Base-by-base conservation (phyloP, 2,797 vertebrate species). In the Pseudocheirus occidentalis region DNA sequence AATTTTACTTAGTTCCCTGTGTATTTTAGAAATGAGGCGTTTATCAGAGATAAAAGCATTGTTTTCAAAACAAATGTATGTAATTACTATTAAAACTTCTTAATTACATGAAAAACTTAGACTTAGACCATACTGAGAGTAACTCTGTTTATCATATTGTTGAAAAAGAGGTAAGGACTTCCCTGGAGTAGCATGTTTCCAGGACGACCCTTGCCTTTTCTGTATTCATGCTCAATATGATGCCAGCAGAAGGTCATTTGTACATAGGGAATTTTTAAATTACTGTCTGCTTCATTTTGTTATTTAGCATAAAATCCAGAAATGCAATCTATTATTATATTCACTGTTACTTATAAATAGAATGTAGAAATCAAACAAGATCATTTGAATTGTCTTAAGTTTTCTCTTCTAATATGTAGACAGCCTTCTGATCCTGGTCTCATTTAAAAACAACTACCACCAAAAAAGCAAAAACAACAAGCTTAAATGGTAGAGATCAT, bases 181-280 rank as follows among this genome's bases (percentile, higher is more conserved):
- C 56, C 54, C 34, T 94, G 50, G 46, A 94, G 0, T 95, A 56
- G 4, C 53, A 89, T 40, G 0, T 66, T 66, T 81, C 59, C 94
- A 73, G 73, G 6, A 89, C 7, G 7, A 52, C 34, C 62, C 59
- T 46, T 87, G 95, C 91, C 66, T 21, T 58, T 11, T 0, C 87
- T 59, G 53, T 91, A 50, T 55, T 96, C 59, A 87, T 56, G 16
- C 16, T 94, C 96, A 97, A 95, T 90, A 92, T 92, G 91, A 97
- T 96, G 21, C 12, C 87, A 92, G 31, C 54, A 96, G 94, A 96
- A 97, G 92, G 87, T 96, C 28, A 96, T 96, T 98, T 97, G 94
- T 94, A 95, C 93, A 55, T 56, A 94, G 0, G 0, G 50, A 95
- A 94, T 98, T 98, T n/a, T 94, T 97, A 97, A 97, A 98, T 97